Base-by-base conservation (phyloP, 1,140 invertebrate species). In the Caerostris darwini region DNA sequence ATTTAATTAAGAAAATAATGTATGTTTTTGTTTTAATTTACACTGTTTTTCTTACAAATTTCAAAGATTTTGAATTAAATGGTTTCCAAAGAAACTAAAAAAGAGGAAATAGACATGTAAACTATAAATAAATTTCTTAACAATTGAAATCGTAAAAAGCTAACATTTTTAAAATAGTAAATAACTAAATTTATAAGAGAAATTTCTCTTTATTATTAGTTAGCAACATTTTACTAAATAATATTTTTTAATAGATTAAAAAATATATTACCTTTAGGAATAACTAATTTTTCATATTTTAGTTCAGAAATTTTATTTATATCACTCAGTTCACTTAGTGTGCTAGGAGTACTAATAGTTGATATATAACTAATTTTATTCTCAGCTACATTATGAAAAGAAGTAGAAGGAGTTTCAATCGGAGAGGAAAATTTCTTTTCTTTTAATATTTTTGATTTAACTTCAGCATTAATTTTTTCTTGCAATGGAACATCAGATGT, bases 331-430 rank as follows among this genome's bases (percentile, higher is more conserved):
- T 71, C 58, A 90, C 67, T 90, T 7, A 90, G 34, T 59, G 71
- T 12, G 54, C 53, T 90, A n/a, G 88, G 77, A 83, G 90, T 59
- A 92, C 59, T 92, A 61, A 92, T 81, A n/a, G 71, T 92, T 53
- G 81, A 82, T 34, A 61, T 19, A 92, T 58, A 92, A 61, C 71
- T 64, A 5, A n/a, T 82, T 61, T 58, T 5, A 81, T 64, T 88
- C n/a, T 54, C 50, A 77, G 7, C 34, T 17, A 50, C 71, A 50
- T 77, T 77, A 77, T 77, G 53, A 77, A 50, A 50, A 50, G 71
- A 53, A 12, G 71, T 53, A 77, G 71, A 77, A 14, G 71, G 34
- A 7, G 34, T 4, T 50, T 34, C 34, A 2, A 1, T 53, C 19
- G 34, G 69, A 50, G 5, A 2, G n/a, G 61, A 53, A 14, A 5